Evolutionary conservation across 2,797 vertebrate genomes (phyloP).

Genomic region (Chanos chanos): DNA sequence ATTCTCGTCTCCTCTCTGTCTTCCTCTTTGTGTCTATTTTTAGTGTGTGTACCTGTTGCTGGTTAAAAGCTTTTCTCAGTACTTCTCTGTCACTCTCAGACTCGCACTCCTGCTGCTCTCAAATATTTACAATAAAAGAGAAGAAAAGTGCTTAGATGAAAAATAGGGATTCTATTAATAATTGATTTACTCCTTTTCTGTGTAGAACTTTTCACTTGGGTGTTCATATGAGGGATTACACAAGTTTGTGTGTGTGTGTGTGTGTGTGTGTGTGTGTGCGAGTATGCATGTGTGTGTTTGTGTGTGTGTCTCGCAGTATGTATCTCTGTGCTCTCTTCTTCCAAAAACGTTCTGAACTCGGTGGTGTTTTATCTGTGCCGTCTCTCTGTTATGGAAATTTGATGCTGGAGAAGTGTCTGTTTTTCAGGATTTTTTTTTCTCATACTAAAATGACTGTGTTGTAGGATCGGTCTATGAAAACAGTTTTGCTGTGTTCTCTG

Average conservation of each 20-base stretch:
- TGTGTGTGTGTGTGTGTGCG: not conserved
- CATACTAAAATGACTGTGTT: too few species aligned
- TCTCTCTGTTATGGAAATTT: too few species aligned
- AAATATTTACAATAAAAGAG: constrained; percentile 56
- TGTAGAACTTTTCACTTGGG: not conserved
- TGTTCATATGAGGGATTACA: not conserved
- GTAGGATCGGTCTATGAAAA: too few species aligned
- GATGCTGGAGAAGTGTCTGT: too few species aligned
- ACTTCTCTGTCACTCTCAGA: constrained; percentile 6
- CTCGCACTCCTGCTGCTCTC: constrained; percentile 33
- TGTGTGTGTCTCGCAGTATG: not conserved
- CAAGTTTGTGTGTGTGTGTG: not conserved
- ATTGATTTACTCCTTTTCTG: constrained; percentile 23
- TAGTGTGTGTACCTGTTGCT: constrained; percentile 14
- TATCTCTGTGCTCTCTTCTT: not conserved
- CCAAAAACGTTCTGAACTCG: too few species aligned
- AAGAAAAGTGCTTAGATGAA: constrained; percentile 12
- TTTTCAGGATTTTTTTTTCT: too few species aligned
- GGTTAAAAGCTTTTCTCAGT: constrained; percentile 39
- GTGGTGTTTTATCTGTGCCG: too few species aligned
- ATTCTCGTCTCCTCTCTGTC: not conserved
- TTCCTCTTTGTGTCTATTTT: constrained; percentile 24
- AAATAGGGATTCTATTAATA: constrained; percentile 18
- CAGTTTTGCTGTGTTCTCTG: too few species aligned
- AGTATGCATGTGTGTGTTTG: not conserved